Conservation (phyloP, 2,113 vertebrate species). For the Parotia lawesii region DNA sequence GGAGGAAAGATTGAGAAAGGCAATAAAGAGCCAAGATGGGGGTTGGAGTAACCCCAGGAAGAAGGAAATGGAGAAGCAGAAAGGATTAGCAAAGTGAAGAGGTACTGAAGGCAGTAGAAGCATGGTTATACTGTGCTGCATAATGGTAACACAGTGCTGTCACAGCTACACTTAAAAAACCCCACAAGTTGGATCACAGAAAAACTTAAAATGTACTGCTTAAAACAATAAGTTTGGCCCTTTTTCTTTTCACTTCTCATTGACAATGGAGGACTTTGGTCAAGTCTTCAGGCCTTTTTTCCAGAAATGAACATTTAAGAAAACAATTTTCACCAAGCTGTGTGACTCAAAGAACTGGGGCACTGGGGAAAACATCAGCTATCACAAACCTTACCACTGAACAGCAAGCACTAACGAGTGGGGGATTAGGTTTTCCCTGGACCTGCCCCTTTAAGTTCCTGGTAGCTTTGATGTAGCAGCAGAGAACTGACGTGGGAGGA, state of each 20-base stretch:
- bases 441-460: not conserved
- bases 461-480: not conserved
- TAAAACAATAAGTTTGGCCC: not conserved
- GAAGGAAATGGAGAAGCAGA: not conserved
- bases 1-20: not conserved
- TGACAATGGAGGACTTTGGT: not conserved
- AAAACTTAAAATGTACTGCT: not conserved
- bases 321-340: not conserved
- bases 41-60: not conserved
- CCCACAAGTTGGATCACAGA: not conserved
- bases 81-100: not conserved
- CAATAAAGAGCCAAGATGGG: not conserved
- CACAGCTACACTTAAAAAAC: not conserved
- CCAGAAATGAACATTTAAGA: not conserved
- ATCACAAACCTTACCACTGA: not conserved
- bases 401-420: not conserved
- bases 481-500: not conserved
- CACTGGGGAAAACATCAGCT: not conserved
- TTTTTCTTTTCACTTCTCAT: not conserved
- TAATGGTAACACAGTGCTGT: accelerated
- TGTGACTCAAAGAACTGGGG: not conserved
- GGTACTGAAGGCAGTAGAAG: not conserved
- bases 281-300: not conserved
- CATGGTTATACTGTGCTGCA: not conserved
- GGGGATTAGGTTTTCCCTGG: not conserved